Base-by-base conservation (phyloP, 2,888 invertebrate genomes). In the Cataglyphis cursor region DNA sequence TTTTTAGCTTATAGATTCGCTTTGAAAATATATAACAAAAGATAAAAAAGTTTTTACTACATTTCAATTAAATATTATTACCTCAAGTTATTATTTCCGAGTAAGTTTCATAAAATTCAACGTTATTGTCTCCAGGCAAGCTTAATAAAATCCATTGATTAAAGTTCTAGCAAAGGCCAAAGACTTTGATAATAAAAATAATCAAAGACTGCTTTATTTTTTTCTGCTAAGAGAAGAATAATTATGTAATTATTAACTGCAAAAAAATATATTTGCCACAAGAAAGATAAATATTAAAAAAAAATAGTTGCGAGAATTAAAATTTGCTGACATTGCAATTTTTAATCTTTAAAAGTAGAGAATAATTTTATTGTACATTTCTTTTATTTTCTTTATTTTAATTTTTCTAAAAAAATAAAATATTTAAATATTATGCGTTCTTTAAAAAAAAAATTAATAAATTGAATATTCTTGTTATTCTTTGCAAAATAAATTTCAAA, bases 61-160 rank as follows among this genome's bases (percentile, higher is more conserved):
- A 18, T 73, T 61, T 15, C 61, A 72, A 57, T 72, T 72, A 73
- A 73, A 41, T 12, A 0, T 73, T 51, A 68, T 70, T 59, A 73
- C n/a, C 41, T 8, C 51, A 51, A 51, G n/a, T 51, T 51, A 51
- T 61, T 73, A 15, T 73, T 12, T 4, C 8, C 28, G 41, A 18
- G 18, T 6, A 41, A 73, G 41, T 41, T 73, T 41, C 28, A 38
- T 38, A 72, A 72, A 54, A 38, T 73, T 9, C 61, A 41, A 51
- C n/a, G 6, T 51, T n/a, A 51, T 61, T 73, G n/a, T 73, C 15
- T 4, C 12, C 28, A 41, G 12, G 18, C 12, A 41, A 73, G 41
- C 41, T 73, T 41, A 24, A 38, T 38, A 72, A 72, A 54, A 38
- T 73, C 18, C 41, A 41, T 41, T 5, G 28, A 73, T 73, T 28